Conservation (phyloP, 2,888 invertebrate species). For the Lutraria lutraria region DNA sequence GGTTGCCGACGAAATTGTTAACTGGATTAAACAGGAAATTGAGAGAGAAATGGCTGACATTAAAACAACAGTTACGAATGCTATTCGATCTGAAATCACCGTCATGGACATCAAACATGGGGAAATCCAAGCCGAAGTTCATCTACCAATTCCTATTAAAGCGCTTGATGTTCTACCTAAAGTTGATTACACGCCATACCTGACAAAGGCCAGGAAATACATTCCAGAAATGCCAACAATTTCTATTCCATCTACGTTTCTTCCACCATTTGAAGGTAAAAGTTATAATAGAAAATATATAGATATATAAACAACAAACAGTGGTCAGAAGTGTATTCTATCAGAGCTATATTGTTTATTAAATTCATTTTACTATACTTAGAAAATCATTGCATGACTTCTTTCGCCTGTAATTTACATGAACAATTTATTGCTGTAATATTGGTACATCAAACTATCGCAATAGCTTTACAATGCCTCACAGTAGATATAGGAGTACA, state of each 20-base stretch:
- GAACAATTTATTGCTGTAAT: not conserved
- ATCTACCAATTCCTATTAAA: slow-evolving; percentile 68
- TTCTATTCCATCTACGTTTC: slow-evolving; percentile 91
- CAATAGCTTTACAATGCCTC: not conserved
- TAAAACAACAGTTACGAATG: slow-evolving; percentile 43
- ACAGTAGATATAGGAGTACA: too few species aligned
- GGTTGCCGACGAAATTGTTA: slow-evolving; percentile 54
- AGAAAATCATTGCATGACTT: too few species aligned
- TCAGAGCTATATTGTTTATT: not conserved
- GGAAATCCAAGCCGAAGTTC: slow-evolving; percentile 71
- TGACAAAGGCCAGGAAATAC: too few species aligned
- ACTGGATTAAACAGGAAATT: slow-evolving; percentile 67
- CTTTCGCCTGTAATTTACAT: too few species aligned
- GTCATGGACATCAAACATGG: slow-evolving; percentile 70
- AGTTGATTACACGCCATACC: slow-evolving; percentile 56
- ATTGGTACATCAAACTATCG: not conserved
- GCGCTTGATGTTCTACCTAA: slow-evolving; percentile 65
- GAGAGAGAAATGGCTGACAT: slow-evolving; percentile 66
- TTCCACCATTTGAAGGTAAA: slow-evolving; percentile 95
- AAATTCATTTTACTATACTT: not conserved
- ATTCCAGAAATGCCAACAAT: slow-evolving; percentile 66
- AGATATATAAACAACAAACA: too few species aligned
- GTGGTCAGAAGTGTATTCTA: too few species aligned
- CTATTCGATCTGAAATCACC: slow-evolving; percentile 64
- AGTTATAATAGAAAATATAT: not conserved